Base-by-base conservation (phyloP, 2,113 vertebrate genomes). In the Nicator chloris region DNA sequence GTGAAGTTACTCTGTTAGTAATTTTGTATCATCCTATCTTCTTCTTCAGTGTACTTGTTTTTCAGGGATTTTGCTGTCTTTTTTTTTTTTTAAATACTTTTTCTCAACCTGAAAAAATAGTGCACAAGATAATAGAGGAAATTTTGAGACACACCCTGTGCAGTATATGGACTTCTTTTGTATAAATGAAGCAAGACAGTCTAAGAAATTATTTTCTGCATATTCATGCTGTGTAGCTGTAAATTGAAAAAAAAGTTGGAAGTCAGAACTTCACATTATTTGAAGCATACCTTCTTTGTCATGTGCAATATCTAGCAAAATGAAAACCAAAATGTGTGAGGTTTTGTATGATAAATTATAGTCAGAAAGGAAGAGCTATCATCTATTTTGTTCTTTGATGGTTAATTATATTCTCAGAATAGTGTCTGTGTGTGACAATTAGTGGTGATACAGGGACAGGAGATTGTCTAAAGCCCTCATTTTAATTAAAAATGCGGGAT, bases 401-500 rank as follows among this genome's bases (percentile, higher is more conserved):
- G 42, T 79, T 96, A 94, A 88, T 94, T 96, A 50, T 80, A 66
- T 73, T 90, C 50, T 94, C 63, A 63, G 79, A 90, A 54, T 83
- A 56, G 23, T 39, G 33, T 92, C 71, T 27, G 6, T 83, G 42
- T 82, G 71, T 90, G 85, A 73, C 88, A 90, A 35, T 73, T 85
- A 92, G 66, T 72, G 68, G 54, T 39, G 63, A 80, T 90, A n/a
- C 40, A 54, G 70, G 60, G 78, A 87, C 84, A 54, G 66, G 66
- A 94, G 69, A 61, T 77, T 88, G 78, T 97, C 81, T 71, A 35
- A 92, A 91, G 42, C 66, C 77, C 45, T 72, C 61, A 49, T 95
- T 96, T 96, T 96, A 96, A 95, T 97, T 95, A 95, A 94, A 95
- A 97, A 76, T 94, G 93, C 79, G 66, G 69, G 65, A 65, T 57